Percentiles rank a stretch among this genome's conserved stretches.
Evolutionary conservation across 2,113 vertebrate species (phyloP).

Genomic region (Albula goreensis): DNA sequence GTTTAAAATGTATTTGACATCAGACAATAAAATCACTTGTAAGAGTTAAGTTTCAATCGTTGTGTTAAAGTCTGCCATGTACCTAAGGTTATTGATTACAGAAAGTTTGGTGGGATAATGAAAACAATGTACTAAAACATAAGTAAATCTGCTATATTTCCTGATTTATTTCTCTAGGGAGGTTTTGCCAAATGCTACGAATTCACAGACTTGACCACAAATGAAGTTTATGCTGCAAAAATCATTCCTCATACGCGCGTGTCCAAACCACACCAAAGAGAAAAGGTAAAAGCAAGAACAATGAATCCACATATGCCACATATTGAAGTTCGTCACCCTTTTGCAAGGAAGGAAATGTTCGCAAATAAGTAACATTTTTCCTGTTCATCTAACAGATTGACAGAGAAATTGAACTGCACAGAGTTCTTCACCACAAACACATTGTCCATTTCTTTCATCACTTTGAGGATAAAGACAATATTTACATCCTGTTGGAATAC

Average conservation of each 20-base stretch:
- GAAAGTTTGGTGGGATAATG: too few species aligned
- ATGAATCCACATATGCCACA: background rate
- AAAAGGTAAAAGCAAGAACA: constrained; percentile 78
- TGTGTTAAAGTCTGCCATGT: too few species aligned
- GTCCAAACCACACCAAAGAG: constrained; percentile 95
- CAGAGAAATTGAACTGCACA: constrained; percentile 95
- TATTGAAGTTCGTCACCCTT: background rate
- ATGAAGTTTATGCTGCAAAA: constrained; percentile 97
- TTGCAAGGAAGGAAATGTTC: background rate
- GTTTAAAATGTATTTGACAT: background rate
- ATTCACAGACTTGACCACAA: constrained; percentile 93
- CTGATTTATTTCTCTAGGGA: constrained; percentile 69
- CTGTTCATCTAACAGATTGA: constrained; percentile 78
- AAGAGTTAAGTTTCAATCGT: too few species aligned
- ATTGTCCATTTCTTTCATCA: constrained; percentile 97
- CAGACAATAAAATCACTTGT: too few species aligned
- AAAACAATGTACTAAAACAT: background rate
- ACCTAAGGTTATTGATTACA: too few species aligned
- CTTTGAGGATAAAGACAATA: constrained; percentile 98
- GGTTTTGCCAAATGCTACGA: constrained; percentile 98
- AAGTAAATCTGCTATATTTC: background rate
- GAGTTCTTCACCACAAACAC: constrained; percentile 86
- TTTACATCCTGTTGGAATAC: constrained; percentile 96
- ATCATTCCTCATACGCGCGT: constrained; percentile 96
- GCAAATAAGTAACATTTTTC: constrained; percentile 8